Percentiles rank a stretch among this genome's conserved stretches.
Conservation (phyloP, 2,888 invertebrate species). For the Plagiodera versicolora region DNA sequence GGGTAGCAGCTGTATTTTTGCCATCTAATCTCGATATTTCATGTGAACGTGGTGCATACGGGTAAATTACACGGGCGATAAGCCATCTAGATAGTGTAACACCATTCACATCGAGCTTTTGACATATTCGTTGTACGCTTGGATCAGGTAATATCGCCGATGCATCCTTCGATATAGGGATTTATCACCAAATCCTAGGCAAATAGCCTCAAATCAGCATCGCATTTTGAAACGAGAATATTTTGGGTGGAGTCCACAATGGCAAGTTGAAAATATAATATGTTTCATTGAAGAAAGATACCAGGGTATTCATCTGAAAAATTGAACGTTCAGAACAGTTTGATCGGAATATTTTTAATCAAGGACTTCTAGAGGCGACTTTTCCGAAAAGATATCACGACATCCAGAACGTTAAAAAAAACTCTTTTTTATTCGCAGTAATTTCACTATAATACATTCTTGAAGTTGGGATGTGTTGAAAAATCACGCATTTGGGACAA, state of each 20-base stretch:
- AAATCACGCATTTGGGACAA: no score
- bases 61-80: background rate
- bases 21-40: constrained; percentile 10
- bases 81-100: background rate
- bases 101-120: background rate
- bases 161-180: background rate
- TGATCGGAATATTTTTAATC: no score
- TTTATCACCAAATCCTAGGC: constrained; percentile 3
- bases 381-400: no score
- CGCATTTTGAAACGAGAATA: background rate
- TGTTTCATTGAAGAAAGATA: no score
- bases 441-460: no score
- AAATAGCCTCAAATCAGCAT: constrained; percentile 6
- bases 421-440: no score
- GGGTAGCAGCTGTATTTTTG: constrained; percentile 4
- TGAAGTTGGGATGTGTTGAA: no score
- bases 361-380: no score
- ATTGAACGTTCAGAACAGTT: no score
- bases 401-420: no score
- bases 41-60: background rate
- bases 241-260: background rate
- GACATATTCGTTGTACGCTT: background rate
- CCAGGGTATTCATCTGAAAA: no score
- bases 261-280: background rate
- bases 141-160: background rate